Evolutionary conservation across 2,797 vertebrate genomes (phyloP).

Genomic region (Eidolon dupreanum): DNA sequence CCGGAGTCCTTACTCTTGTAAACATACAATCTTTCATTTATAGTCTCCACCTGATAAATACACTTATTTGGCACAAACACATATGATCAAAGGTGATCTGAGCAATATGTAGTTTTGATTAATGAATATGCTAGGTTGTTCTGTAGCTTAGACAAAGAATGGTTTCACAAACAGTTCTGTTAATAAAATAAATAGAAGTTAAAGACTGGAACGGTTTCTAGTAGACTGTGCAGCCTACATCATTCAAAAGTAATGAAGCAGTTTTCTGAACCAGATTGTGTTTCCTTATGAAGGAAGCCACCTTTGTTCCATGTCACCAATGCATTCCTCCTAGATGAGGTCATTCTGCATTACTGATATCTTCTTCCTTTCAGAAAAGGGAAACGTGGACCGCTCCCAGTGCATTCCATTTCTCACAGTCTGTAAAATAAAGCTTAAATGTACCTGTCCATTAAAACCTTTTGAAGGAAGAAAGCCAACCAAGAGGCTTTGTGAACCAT

Average conservation of each 20-base stretch:
- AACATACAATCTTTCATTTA: not conserved
- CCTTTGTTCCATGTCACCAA: constrained; percentile 72
- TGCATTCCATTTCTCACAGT: constrained; percentile 69
- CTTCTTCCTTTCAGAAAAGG: constrained; percentile 48
- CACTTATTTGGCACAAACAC: constrained; percentile 39
- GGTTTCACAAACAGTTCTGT: not conserved
- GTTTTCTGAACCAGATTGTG: constrained; percentile 62
- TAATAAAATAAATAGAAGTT: constrained; percentile 60
- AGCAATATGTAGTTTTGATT: constrained; percentile 61
- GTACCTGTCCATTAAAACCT: constrained; percentile 70
- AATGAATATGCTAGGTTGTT: constrained; percentile 1
- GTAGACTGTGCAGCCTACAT: not conserved
- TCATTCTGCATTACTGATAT: constrained; percentile 54
- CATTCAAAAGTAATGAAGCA: constrained; percentile 67
- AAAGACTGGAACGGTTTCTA: constrained; percentile 24
- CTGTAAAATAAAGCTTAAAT: constrained; percentile 68
- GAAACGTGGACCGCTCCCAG: not conserved
- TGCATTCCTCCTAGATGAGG: constrained; percentile 74
- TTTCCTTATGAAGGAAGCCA: constrained; percentile 74
- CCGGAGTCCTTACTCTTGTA: not conserved
- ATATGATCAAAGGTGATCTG: constrained; percentile 63
- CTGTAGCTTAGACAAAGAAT: constrained; percentile 43
- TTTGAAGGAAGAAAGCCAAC: constrained; percentile 74
- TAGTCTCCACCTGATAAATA: not conserved
- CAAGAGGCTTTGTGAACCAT: constrained; percentile 73